Evolutionary conservation across 2,888 invertebrate species (phyloP), one percentile per base, ranked within the genome.

Genomic region (Eilema depressum): DNA sequence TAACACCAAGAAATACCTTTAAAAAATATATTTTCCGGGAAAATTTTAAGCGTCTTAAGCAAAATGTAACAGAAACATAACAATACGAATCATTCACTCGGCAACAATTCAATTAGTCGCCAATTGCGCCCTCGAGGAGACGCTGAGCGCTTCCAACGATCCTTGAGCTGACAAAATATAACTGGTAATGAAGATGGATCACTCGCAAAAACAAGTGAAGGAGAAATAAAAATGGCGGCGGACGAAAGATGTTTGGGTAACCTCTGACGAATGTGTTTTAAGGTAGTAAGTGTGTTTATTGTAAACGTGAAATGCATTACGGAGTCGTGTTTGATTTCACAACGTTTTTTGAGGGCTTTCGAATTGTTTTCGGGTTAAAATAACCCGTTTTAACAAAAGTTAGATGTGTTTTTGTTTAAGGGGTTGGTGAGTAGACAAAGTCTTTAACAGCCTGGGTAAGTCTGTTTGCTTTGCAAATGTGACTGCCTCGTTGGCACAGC

Each of bases 111-210:
- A 89, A 89, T 89, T 88, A 88, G 83, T 76, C 78, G 81, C 77
- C 85, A 83, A 85, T 84, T 82, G 83, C 79, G 79, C 75, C 69
- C 76, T 82, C 68, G 74, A 76, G 81, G 68, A 75, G 75, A 70
- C 69, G 72, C 65, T 63, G 74, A 75, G 76, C 69, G 70, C 63
- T 75, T 75, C 71, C 73, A 72, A 81, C 78, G 70, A 80, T 80
- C 76, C 88, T 85, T 76, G 70, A 83, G 75, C 83, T 83, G 86
- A 85, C 88, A 81, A 83, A 85, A 85, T 84, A 82, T 75, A 83
- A 82, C 83, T 76, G 74, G 78, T 86, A 89, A 89, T 88, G 88
- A 89, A 89, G 89, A 89, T 80, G 82, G 86, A 89, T 89, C 86
- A 87, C 86, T 78, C 71, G 75, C 80, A 82, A 83, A 83, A 84